Conservation (phyloP, 2,113 vertebrate species). For the Chamaea fasciata region DNA sequence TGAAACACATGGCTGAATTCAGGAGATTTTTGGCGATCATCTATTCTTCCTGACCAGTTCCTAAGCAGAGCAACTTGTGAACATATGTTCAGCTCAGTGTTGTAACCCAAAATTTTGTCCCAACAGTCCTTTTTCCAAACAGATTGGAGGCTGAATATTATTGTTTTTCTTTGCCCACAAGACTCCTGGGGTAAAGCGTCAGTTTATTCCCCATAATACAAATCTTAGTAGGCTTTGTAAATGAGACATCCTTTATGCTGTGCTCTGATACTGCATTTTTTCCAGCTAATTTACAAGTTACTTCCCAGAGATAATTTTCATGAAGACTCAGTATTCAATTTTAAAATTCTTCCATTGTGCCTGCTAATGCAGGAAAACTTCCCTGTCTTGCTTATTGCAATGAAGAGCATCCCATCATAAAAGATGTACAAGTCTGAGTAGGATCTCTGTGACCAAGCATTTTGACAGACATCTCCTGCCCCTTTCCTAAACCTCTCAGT, state of each 20-base stretch:
- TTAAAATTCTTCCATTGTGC: not conserved
- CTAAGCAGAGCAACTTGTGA: not conserved
- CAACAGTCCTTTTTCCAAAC: not conserved
- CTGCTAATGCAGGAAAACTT: not conserved
- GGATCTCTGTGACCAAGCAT: not conserved
- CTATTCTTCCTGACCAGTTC: not conserved
- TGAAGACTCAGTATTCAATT: not conserved
- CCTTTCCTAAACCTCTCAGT: not conserved
- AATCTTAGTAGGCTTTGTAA: not conserved
- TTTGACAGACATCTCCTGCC: not conserved
- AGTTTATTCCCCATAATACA: not conserved
- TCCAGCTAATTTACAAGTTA: not conserved
- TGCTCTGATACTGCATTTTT: not conserved
- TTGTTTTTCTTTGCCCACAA: not conserved
- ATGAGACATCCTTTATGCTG: not conserved
- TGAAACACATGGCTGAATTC: not conserved
- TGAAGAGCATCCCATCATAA: not conserved
- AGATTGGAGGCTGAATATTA: not conserved
- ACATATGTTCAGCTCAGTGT: not conserved
- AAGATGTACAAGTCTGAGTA: not conserved
- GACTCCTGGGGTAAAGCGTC: not conserved
- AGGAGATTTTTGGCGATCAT: not conserved
- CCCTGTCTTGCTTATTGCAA: not conserved
- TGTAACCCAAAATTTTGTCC: not conserved
- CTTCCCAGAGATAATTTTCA: not conserved